Base-by-base conservation (phyloP, 1,140 invertebrate genomes). In the Brachionus paranguensis region DNA sequence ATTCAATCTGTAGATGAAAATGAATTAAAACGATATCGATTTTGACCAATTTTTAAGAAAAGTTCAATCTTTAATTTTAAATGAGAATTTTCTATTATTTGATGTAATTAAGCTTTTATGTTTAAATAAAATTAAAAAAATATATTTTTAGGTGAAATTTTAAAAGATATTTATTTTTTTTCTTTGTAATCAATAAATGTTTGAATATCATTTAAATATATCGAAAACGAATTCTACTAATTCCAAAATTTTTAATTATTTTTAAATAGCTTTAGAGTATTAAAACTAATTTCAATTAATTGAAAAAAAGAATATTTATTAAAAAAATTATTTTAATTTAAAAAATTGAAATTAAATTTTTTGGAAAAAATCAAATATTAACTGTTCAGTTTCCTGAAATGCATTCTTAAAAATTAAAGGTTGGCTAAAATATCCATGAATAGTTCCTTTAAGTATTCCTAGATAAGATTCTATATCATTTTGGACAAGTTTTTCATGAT, bases 361-460 rank as follows among this genome's bases (percentile, higher is more conserved):
- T 10, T 47, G 6, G 7, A 76, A 76, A 76, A 76, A 76, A 17
- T 76, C 72, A 47, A 27, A 24, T n/a, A 76, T 76, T 11, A 76
- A 37, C 2, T 47, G 14, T 47, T 76, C 72, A 12, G 45, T 76
- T 76, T 50, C 20, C 24, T 76, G 20, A n/a, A 76, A 76, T 47
- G 72, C 43, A 27, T 50, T 20, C 47, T 50, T 76, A 50, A 76
- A 76, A 10, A 27, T 3, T 47, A 76, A 47, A 17, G 72, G 72
- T 27, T 81, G 78, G 10, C 60, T 60, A 45, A 83, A 83, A 70
- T 27, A 83, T 14, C 81, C 81, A 72, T 83, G 81, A 47, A 83
- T 43, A n/a, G 65, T 70, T 24, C 81, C 81, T 2, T 83, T 53
- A 11, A 83, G 14, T 68, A 83, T 47, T 50, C 17, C 24, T 47